Conservation (phyloP, 2,113 vertebrate species). For the Mirza zaza region DNA sequence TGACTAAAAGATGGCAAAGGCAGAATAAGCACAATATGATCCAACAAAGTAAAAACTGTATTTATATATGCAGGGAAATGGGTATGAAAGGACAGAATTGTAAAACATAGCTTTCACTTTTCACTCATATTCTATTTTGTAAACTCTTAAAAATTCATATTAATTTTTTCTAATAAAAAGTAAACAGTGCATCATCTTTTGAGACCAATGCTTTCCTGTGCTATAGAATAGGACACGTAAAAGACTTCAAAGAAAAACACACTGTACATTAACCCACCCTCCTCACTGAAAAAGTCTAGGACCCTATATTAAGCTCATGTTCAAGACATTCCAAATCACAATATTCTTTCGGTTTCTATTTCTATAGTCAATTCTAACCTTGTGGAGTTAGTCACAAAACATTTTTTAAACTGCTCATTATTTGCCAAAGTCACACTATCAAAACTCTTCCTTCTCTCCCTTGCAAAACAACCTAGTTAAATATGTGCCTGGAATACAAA, state of each 20-base stretch:
- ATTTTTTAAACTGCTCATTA: conserved; percentile 7
- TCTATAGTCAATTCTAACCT: conserved; percentile 23
- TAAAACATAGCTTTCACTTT: not conserved
- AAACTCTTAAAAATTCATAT: not conserved
- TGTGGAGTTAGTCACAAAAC: not conserved
- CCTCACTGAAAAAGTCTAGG: not conserved
- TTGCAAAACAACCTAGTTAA: conserved; percentile 19
- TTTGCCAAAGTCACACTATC: not conserved
- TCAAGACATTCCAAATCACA: not conserved
- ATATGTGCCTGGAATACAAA: conserved; percentile 24
- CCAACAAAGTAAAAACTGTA: not conserved
- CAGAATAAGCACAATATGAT: not conserved
- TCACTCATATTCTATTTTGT: not conserved
- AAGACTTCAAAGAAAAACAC: conserved; percentile 24
- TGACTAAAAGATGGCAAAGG: not conserved
- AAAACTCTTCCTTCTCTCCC: not conserved
- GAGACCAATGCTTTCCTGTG: not conserved
- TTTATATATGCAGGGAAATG: not conserved
- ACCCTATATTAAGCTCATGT: not conserved
- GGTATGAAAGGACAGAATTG: not conserved
- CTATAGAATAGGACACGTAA: not conserved
- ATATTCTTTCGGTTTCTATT: not conserved
- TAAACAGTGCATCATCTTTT: not conserved
- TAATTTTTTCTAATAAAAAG: conserved; percentile 13
- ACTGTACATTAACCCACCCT: not conserved